Evolutionary conservation across 2,113 vertebrate species (phyloP).

Genomic region (Notarius lentiginosus): DNA sequence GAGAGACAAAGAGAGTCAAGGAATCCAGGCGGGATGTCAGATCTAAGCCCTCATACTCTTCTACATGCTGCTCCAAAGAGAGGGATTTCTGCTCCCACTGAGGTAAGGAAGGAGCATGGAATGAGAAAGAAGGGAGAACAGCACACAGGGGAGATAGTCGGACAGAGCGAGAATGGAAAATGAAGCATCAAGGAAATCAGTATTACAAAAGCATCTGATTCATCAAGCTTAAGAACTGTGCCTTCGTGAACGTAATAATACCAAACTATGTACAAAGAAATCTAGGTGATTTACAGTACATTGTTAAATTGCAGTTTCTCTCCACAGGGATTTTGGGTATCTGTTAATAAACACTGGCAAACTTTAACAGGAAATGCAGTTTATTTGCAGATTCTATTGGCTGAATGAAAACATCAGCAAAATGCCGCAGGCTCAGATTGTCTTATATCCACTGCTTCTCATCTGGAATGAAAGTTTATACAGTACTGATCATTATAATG

Average conservation of each 20-base stretch:
- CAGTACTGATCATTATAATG: background rate
- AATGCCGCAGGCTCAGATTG: background rate
- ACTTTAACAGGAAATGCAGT: background rate
- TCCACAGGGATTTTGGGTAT: background rate
- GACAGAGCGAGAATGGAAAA: background rate
- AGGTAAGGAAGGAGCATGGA: constrained; percentile 53
- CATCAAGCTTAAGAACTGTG: background rate
- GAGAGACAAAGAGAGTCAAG: constrained; percentile 64
- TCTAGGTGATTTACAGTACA: no score
- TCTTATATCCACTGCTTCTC: background rate
- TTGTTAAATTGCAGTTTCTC: background rate
- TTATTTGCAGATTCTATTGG: background rate
- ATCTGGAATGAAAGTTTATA: background rate
- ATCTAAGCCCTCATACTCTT: constrained; percentile 72
- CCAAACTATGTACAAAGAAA: background rate
- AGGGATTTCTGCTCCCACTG: constrained; percentile 72
- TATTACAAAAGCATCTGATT: background rate
- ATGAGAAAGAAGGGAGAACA: constrained; percentile 41
- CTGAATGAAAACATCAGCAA: background rate
- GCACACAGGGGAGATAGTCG: constrained; percentile 38
- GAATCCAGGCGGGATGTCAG: constrained; percentile 64
- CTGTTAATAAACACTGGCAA: background rate
- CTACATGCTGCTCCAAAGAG: constrained; percentile 73
- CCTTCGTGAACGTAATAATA: background rate
- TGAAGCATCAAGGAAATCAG: background rate